Conservation (phyloP, 2,888 invertebrate genomes). For the Aphelenchoides bicaudatus region DNA sequence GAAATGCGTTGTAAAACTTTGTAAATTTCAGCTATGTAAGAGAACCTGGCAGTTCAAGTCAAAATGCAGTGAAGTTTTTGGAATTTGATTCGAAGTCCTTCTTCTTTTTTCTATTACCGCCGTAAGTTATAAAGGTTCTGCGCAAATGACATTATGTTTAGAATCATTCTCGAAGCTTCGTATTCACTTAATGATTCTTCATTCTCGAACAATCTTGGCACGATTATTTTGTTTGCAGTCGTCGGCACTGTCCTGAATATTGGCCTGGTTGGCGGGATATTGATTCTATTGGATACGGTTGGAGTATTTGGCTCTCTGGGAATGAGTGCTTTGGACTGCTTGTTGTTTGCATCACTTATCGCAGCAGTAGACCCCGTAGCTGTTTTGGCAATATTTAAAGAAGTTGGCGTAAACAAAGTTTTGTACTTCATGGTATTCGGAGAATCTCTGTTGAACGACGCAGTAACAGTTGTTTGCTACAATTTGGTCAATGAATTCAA, state of each 20-base stretch:
- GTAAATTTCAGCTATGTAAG: conserved; percentile 16
- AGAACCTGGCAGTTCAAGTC: conserved; percentile 13
- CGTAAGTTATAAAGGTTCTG: conserved; percentile 62
- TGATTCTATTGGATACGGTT: conserved; percentile 37
- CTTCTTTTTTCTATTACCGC: conserved; percentile 66
- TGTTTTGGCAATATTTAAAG: conserved; percentile 61
- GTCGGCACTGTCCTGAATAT: conserved; percentile 61
- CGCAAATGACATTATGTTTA: conserved; percentile 15
- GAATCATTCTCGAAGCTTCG: conserved; percentile 65
- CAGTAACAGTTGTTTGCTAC: conserved; percentile 59
- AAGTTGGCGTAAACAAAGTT: conserved; percentile 66
- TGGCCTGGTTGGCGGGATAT: conserved; percentile 45
- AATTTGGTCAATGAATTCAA: conserved; percentile 64
- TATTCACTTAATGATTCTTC: conserved; percentile 66
- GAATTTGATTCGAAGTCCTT: conserved; percentile 63
- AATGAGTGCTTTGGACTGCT: conserved; percentile 52
- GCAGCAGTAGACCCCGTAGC: conserved; percentile 68
- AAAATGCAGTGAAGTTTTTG: conserved; percentile 45
- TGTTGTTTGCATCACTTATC: conserved; percentile 66
- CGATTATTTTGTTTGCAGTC: conserved; percentile 13
- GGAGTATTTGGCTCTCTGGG: conserved; percentile 54
- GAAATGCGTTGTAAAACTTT: neutral
- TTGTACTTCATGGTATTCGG: conserved; percentile 68
- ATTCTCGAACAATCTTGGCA: conserved; percentile 64
- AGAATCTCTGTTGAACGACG: conserved; percentile 66